Evolutionary conservation across 2,888 invertebrate species (phyloP).

Genomic region (Drosophila falleni): DNA sequence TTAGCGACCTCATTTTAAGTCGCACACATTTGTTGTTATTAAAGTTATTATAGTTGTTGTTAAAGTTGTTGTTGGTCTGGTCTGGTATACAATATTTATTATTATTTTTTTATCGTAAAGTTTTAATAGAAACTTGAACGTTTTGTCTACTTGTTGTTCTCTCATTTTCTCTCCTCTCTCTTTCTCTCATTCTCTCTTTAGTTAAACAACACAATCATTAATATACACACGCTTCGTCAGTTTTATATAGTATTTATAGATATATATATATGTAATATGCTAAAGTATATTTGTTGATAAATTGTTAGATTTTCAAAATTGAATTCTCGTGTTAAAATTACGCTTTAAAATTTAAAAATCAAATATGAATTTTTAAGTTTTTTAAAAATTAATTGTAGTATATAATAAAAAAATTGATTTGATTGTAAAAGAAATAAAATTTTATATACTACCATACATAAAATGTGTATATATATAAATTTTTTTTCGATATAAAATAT

Average conservation of each 20-base stretch:
- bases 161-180: constrained; percentile 26
- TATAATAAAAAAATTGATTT: constrained; percentile 46
- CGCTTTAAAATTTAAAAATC: constrained; percentile 67
- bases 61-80: constrained; percentile 54
- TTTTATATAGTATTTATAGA: constrained; percentile 74
- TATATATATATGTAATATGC: constrained; percentile 45
- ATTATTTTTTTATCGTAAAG: constrained; percentile 10
- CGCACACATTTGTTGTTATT: constrained; percentile 46
- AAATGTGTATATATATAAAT: constrained; percentile 6
- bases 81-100: constrained; percentile 51
- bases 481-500: constrained; percentile 12
- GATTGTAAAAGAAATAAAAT: constrained; percentile 55
- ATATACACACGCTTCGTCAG: constrained; percentile 84
- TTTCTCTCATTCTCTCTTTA: constrained; percentile 32
- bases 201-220: constrained; percentile 78
- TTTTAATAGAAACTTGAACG: constrained; percentile 49
- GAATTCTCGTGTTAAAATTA: constrained; percentile 64
- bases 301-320: constrained; percentile 58
- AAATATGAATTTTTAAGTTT: constrained; percentile 62
- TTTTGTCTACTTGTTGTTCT: constrained; percentile 45
- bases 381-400: constrained; percentile 54
- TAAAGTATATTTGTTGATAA: constrained; percentile 51
- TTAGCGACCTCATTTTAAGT: constrained; percentile 53
- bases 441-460: constrained; percentile 16
- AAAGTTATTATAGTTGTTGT: constrained; percentile 33